Conservation (phyloP, 2,113 vertebrate genomes). For the Sinocyclocheilus anophthalmus region DNA sequence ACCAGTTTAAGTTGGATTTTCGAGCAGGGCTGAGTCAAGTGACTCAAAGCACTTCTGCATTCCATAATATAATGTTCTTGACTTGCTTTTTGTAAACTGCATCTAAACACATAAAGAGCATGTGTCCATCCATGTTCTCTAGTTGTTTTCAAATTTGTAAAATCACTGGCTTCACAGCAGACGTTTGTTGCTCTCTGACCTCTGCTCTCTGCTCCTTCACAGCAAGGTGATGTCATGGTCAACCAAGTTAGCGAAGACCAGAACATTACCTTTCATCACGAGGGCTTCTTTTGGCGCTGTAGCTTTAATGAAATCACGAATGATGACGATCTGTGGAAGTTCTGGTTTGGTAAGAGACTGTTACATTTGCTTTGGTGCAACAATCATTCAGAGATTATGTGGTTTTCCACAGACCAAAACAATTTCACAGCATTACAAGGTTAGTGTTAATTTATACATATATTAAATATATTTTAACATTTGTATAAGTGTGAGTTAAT, state of each 20-base stretch:
- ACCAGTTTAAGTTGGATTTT: background rate
- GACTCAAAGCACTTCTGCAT: background rate
- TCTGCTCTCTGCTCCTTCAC: conserved; percentile 24
- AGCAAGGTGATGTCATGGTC: conserved; percentile 59
- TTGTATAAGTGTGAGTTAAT: too few relatives aligned
- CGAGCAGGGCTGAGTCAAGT: background rate
- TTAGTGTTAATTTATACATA: background rate
- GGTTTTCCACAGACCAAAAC: background rate
- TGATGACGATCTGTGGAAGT: conserved; percentile 80
- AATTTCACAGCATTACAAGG: background rate
- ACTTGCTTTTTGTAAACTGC: background rate
- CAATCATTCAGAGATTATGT: background rate
- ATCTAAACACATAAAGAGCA: background rate
- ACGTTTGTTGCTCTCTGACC: conserved; percentile 21
- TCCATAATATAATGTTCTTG: background rate
- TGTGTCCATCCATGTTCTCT: background rate
- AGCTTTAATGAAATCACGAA: conserved; percentile 75
- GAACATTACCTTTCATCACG: conserved; percentile 81
- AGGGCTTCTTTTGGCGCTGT: conserved; percentile 97
- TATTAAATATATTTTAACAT: too few relatives aligned
- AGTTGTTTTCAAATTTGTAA: background rate
- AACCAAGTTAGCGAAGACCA: background rate
- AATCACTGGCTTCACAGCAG: background rate
- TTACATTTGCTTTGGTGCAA: background rate
- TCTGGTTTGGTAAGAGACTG: conserved; percentile 90